A percentile compares a stretch with the other conserved stretches of the same genome.
phyloP scores from a whole-genome alignment of 2,113 vertebrate species.

The Lathamus discolor region DNA sequence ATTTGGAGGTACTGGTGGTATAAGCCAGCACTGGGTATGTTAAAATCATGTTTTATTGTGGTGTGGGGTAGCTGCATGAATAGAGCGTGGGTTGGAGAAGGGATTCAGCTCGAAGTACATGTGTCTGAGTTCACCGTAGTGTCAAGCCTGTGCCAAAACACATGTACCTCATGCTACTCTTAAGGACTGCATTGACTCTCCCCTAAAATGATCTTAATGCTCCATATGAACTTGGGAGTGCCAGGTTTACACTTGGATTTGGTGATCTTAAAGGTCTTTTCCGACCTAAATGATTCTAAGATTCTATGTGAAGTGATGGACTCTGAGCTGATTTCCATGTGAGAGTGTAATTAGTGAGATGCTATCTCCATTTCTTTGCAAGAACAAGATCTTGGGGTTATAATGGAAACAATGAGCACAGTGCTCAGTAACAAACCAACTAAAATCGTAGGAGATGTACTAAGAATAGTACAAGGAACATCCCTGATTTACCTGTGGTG shows the following conservation, averaged over 20 bases:
- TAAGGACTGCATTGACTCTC: background rate
- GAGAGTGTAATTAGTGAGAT: background rate
- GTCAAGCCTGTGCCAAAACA: background rate
- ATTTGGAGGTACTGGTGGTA: slow-evolving; percentile 11
- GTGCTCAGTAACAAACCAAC: accelerated
- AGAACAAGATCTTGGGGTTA: background rate
- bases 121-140: background rate
- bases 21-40: background rate
- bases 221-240: background rate
- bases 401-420: background rate
- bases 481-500: background rate
- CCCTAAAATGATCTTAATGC: background rate
- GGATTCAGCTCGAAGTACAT: too few species aligned
- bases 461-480: background rate
- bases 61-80: background rate
- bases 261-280: background rate
- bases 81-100: background rate
- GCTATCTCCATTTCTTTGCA: background rate
- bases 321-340: background rate
- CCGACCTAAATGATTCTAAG: background rate
- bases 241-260: background rate
- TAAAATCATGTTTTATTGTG: background rate
- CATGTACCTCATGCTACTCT: accelerated
- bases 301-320: background rate
- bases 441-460: background rate